A percentile compares a stretch with the other conserved stretches of the same genome.
phyloP scores from a whole-genome alignment of 2,888 invertebrate species.

The Acleris emargana region DNA sequence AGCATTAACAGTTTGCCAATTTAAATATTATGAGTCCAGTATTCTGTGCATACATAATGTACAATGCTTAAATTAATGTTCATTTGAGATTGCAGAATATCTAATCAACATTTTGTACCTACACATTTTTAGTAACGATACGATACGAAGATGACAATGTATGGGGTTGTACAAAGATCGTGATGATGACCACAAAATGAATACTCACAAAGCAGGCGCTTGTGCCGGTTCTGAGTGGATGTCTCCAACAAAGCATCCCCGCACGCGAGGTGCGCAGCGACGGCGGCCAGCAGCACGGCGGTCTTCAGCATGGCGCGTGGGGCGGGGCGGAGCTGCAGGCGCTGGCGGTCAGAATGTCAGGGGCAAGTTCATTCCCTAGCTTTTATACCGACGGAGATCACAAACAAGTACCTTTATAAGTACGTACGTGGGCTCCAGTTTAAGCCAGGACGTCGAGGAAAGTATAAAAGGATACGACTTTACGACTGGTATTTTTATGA shows the following conservation, averaged over 20 bases:
- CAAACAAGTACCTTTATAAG: conserved; percentile 63
- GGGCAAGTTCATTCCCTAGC: conserved; percentile 70
- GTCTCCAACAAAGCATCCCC: conserved; percentile 28
- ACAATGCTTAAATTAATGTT: too few relatives aligned
- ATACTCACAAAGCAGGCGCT: conserved; percentile 68
- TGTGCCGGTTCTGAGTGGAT: conserved; percentile 48
- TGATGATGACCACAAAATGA: background rate
- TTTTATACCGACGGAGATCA: conserved; percentile 72
- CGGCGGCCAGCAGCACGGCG: conserved; percentile 47
- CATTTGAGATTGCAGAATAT: too few relatives aligned
- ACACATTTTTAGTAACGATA: too few relatives aligned
- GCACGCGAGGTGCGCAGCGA: conserved; percentile 44
- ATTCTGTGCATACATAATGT: too few relatives aligned
- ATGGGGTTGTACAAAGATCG: too few relatives aligned
- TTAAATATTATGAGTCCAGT: too few relatives aligned
- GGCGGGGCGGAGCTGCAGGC: conserved; percentile 41
- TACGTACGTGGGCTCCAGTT: conserved; percentile 75
- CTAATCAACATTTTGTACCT: too few relatives aligned
- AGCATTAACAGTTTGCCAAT: too few relatives aligned
- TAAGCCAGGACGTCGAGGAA: conserved; percentile 67
- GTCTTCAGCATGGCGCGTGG: conserved; percentile 57
- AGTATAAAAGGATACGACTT: conserved; percentile 70
- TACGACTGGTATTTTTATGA: conserved; percentile 25
- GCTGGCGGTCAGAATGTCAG: conserved; percentile 65
- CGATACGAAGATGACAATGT: too few relatives aligned